Evolutionary conservation across 2,113 vertebrate species (phyloP), one percentile per base, ranked within the genome.

Genomic region (Scytalopus superciliaris): DNA sequence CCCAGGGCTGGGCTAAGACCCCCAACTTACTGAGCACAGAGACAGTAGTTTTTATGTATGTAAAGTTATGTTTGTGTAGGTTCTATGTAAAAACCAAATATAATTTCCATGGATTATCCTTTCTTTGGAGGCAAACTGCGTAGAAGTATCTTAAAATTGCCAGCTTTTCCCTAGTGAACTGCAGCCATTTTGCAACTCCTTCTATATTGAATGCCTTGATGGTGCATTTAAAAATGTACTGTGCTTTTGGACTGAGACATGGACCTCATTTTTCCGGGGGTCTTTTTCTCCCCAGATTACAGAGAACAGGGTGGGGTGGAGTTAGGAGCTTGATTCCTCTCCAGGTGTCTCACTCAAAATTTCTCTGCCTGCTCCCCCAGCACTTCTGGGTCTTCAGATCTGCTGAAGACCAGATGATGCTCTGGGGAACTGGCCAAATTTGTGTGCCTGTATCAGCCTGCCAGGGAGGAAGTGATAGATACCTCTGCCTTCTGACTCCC

Each of bases 381-480:
- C 16, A 15, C 21, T 91, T 84, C 72, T 90, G 83, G 25, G 21
- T 53, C 12, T 4, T 89, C 59, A 68, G 73, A 59, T 52, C 63
- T 74, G 57, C 72, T 91, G 52, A 91, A 89, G 40, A 31, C 21
- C 0, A 3, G 56, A 44, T 63, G 56, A 37, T 70, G 55, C 86
- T 88, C 84, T 86, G 72, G 75, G 70, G 94, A 96, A n/a, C 33
- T 94, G 93, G 60, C 57, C 94, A 92, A 72, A 95, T 96, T 69
- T 86, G 74, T 95, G 91, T 60, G 49, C 64, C 47, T 53, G 67
- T 93, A 88, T 93, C 93, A 89, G 90, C 64, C 73, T 92, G 70
- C 84, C 0, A 14, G 87, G 47, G 66, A 93, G 84, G 94, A 96
- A 95, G 75, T 96, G 97, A 97, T 93, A 92, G 95, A 93, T 95